Percentiles rank a stretch among this genome's conserved stretches.
phyloP scores from a whole-genome alignment of 2,113 vertebrate genomes.

The Potamarius usumacintae region DNA sequence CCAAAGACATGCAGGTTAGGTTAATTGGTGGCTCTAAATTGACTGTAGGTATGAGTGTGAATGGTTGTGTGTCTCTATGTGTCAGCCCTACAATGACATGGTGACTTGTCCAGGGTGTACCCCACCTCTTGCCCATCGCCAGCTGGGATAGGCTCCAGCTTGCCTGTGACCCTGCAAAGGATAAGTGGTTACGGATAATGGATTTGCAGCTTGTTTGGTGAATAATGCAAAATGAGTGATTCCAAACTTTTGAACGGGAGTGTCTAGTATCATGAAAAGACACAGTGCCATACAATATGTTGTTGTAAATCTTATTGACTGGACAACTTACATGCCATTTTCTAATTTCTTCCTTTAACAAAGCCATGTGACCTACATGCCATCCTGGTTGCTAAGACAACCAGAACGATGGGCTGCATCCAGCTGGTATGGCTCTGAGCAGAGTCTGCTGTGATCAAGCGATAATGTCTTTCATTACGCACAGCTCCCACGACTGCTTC shows the following conservation, averaged over 20 bases:
- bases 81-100: too few species aligned
- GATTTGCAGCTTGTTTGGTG: too few species aligned
- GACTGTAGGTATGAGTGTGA: too few species aligned
- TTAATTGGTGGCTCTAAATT: too few species aligned
- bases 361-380: constrained; percentile 33
- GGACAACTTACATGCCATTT: neutral
- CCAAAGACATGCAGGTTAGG: too few species aligned
- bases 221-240: neutral
- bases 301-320: neutral
- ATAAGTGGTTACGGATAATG: too few species aligned
- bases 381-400: constrained; percentile 50
- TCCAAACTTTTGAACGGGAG: neutral
- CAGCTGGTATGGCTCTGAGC: constrained; percentile 36
- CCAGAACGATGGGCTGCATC: constrained; percentile 26
- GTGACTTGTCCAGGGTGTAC: too few species aligned
- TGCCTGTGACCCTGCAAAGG: too few species aligned
- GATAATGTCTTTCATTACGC: constrained; percentile 57
- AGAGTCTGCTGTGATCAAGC: constrained; percentile 49
- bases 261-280: neutral
- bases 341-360: neutral
- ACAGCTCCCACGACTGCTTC: constrained; percentile 37
- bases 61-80: too few species aligned
- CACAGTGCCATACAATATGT: neutral
- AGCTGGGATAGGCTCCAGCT: too few species aligned
- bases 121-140: too few species aligned